Evolutionary conservation across 2,888 invertebrate genomes (phyloP), one percentile per base, ranked within the genome.

Genomic region (Trichogramma dendrolimi): DNA sequence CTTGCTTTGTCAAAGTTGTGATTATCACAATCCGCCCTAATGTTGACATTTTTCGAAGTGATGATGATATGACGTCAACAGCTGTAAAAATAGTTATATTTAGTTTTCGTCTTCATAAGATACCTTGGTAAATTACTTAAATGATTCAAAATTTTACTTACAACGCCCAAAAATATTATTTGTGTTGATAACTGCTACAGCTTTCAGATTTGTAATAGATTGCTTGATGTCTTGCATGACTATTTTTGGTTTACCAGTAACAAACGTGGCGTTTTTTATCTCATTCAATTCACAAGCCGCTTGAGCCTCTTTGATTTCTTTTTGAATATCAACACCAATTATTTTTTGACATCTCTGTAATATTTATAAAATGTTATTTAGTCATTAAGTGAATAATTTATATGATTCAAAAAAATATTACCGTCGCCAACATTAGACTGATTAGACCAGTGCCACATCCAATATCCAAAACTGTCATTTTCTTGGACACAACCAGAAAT

Each of bases 251-350:
- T 75, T 69, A 27, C 79, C 79, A 64, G 72, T 75, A 4, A 79
- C 70, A 59, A 78, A 79, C 0, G 77, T 71, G 4, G 75, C 75
- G 66, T 79, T 79, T 65, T 74, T 73, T 47, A 79, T 74, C 48
- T 71, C 73, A 67, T 79, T 79, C 41, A 77, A 67, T 62, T 78
- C 76, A 49, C 74, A 73, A 2, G 75, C 75, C 69, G 75, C 71
- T 69, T 79, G 76, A n/a, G 79, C 79, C 70, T 79, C 79, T 63
- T 76, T 75, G 8, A 79, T 71, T 68, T 79, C 79, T 38, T 75
- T 75, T 11, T 73, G 72, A 5, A 74, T 68, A 67, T 79, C 79
- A 7, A 78, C 62, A n/a, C 79, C 79, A 55, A 79, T 76, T 1
- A 79, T 72, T 70, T 74, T 71, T 56, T 73, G 70, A 60, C 75